phyloP scores from a whole-genome alignment of 2,113 vertebrate genomes.

The Engystomops pustulosus region DNA sequence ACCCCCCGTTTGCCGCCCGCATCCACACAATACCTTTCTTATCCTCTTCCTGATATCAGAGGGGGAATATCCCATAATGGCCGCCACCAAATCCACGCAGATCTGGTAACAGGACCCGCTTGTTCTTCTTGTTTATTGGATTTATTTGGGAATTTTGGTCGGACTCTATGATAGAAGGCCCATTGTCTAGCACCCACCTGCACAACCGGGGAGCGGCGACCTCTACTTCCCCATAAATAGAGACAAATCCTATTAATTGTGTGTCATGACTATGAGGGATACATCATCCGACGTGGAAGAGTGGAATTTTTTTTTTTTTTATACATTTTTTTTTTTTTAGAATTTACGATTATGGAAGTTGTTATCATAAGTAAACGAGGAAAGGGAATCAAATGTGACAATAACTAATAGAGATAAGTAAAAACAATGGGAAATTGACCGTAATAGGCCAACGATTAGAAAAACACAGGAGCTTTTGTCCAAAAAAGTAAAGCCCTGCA shows the following conservation, averaged over 20 bases:
- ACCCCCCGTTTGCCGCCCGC: conserved; percentile 47
- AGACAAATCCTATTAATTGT: background rate
- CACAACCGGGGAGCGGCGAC: background rate
- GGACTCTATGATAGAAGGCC: background rate
- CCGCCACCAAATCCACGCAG: background rate
- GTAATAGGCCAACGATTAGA: no score
- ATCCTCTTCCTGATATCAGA: background rate
- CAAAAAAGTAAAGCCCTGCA: no score
- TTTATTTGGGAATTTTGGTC: conserved; percentile 28
- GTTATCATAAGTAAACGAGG: background rate
- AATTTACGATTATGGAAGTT: conserved; percentile 3
- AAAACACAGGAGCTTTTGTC: no score
- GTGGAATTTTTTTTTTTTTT: background rate
- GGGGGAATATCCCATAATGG: conserved; percentile 27
- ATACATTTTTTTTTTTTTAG: conserved; percentile 3
- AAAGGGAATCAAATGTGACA: no score
- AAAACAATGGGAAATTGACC: no score
- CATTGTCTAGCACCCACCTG: conserved; percentile 16
- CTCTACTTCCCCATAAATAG: conserved; percentile 30
- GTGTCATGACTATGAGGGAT: background rate
- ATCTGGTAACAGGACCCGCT: background rate
- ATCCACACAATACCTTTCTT: background rate
- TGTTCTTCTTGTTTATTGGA: conserved; percentile 17
- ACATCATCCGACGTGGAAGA: background rate
- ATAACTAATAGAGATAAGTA: no score